phyloP scores from a whole-genome alignment of 2,113 vertebrate species.

The Pseudolaguvia tuberculata region DNA sequence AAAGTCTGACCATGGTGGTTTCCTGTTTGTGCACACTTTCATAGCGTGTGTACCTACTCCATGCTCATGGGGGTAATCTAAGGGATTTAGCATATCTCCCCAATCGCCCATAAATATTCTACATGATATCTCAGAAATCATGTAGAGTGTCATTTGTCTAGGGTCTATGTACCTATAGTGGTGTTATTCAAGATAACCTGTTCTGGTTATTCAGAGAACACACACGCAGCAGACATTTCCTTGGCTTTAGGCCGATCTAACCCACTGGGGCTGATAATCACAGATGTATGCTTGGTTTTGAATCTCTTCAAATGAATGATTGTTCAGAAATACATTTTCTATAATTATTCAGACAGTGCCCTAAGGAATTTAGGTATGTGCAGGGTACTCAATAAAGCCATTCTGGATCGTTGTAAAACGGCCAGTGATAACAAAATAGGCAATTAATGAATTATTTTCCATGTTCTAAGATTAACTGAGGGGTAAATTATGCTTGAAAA shows the following conservation, averaged over 20 bases:
- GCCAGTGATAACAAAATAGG: constrained; percentile 42
- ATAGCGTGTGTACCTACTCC: constrained; percentile 26
- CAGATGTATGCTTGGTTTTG: constrained; percentile 17
- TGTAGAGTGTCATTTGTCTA: constrained; percentile 33
- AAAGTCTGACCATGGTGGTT: constrained; percentile 14
- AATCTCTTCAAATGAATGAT: constrained; percentile 22
- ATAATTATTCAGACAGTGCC: constrained; percentile 14
- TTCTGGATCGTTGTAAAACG: constrained; percentile 2
- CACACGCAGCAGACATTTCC: constrained; percentile 13
- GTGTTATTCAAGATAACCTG: constrained; percentile 29
- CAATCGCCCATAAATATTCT: constrained; percentile 41
- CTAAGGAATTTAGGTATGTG: constrained; percentile 5
- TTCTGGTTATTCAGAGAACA: constrained; percentile 35
- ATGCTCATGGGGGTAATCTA: constrained; percentile 46
- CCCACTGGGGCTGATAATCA: constrained; percentile 21
- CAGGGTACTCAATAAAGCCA: constrained; percentile 10
- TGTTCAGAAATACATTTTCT: constrained; percentile 12
- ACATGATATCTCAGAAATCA: constrained; percentile 13
- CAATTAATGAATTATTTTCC: constrained; percentile 38
- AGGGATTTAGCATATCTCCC: constrained; percentile 45
- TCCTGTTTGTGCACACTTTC: constrained; percentile 10
- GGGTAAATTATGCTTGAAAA: constrained; percentile 34
- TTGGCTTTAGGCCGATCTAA: constrained; percentile 17
- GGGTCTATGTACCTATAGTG: constrained; percentile 27
- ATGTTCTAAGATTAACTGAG: constrained; percentile 34